Base-by-base conservation (phyloP, 2,888 invertebrate species). In the Clunio marinus region DNA sequence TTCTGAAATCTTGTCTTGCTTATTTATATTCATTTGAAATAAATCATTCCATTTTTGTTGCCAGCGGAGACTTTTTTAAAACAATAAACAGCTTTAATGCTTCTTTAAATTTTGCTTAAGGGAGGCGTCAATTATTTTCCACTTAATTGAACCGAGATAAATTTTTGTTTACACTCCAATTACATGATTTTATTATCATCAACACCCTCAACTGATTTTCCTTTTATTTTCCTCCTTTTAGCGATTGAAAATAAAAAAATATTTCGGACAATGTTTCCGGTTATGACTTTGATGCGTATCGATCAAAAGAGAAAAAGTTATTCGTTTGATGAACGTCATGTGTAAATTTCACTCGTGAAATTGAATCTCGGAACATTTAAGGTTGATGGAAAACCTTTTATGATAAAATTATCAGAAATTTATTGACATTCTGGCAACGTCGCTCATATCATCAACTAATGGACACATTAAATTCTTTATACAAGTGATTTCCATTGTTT, bases 91-190 rank as follows among this genome's bases (percentile, higher is more conserved):
- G 35, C 13, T 32, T 5, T 8, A 5, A 13, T 5, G 35, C 13
- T 32, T 32, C 35, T 32, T 5, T 5, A 32, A 32, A 55, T 22
- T 45, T 45, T n/a, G 45, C 10, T 45, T 8, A 7, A 32, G 32
- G 5, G 32, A 32, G 32, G 32, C 32, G 4, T 8, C 32, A 32
- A 32, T 62, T 41, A 62, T 41, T 51, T 62, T 62, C 59, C 37
- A 62, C 62, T 41, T 62, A 62, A 62, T 62, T 62, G 62, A 62
- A 35, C 62, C n/a, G 27, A 57, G 28, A 62, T 45, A 20, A 46
- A 20, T 46, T 65, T 65, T 32, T 65, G 65, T 65, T 65, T 65
- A 65, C 65, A 45, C 65, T 65, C 46, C 65, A 65, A 65, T 65
- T 65, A 65, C 51, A 46, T 65, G 51, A 65, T 65, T 62, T 62